phyloP scores from a whole-genome alignment of 2,888 invertebrate genomes.

The Macrosiphum euphorbiae region DNA sequence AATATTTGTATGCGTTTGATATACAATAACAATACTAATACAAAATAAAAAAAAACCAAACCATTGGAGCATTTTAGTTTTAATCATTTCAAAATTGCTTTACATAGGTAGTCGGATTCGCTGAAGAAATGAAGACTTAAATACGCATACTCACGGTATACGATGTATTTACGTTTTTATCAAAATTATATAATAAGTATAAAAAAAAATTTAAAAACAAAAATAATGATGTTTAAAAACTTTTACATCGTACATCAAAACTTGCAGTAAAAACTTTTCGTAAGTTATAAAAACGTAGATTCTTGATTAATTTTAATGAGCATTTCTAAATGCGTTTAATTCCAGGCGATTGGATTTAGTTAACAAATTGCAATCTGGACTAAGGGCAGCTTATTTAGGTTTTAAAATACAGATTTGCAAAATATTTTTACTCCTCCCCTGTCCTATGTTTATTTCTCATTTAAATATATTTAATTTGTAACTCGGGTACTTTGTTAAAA shows the following conservation, averaged over 20 bases:
- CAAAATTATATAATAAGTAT: background rate
- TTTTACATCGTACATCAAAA: background rate
- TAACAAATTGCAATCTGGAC: background rate
- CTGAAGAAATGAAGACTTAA: background rate
- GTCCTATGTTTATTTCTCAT: background rate
- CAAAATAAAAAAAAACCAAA: background rate
- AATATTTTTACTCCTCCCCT: background rate
- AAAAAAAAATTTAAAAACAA: background rate
- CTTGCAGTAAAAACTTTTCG: background rate
- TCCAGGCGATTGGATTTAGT: slow-evolving; percentile 17
- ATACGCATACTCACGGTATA: background rate
- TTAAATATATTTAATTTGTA: background rate
- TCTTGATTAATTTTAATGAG: slow-evolving; percentile 17
- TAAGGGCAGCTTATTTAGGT: background rate
- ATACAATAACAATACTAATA: background rate
- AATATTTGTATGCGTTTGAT: background rate
- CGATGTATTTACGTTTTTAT: background rate
- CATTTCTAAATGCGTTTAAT: background rate
- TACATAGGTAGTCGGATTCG: background rate
- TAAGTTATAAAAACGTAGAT: background rate
- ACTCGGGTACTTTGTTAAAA: background rate
- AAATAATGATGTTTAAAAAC: background rate
- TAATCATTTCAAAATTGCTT: background rate
- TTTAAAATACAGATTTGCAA: background rate
- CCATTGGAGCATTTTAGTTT: background rate